A percentile compares a stretch with the other conserved stretches of the same genome.
phyloP scores from a whole-genome alignment of 2,888 invertebrate genomes.

The Trissoscelio sp. region DNA sequence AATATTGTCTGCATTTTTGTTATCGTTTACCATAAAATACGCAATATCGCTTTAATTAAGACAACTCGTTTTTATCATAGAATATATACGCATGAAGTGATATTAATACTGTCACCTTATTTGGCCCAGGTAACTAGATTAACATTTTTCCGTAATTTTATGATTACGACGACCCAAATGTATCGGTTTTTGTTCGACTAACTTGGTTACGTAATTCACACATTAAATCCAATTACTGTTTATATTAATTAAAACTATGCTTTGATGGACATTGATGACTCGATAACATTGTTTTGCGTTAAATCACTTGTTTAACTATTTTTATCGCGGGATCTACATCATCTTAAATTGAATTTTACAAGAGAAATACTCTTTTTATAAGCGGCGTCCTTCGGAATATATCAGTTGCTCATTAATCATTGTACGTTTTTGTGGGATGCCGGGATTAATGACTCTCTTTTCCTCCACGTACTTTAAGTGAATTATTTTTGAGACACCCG shows the following conservation, averaged over 20 bases:
- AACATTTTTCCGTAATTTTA: background rate
- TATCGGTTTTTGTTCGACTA: conserved; percentile 4
- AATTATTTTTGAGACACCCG: background rate
- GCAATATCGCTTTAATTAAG: conserved; percentile 28
- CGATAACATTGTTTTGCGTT: conserved; percentile 46
- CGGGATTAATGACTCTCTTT: conserved; percentile 22
- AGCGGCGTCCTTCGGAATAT: conserved; percentile 21
- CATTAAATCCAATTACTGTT: conserved; percentile 34
- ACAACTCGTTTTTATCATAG: conserved; percentile 21
- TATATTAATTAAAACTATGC: conserved; percentile 38
- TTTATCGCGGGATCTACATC: conserved; percentile 36
- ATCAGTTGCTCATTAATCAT: conserved; percentile 37
- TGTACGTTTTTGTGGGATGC: conserved; percentile 17
- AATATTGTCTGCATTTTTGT: conserved; percentile 42
- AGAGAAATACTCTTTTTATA: conserved; percentile 36
- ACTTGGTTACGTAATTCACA: conserved; percentile 17
- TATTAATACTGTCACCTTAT: conserved; percentile 19
- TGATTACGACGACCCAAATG: conserved; percentile 9
- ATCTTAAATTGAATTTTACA: conserved; percentile 25
- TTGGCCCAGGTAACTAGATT: conserved; percentile 4
- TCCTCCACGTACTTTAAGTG: background rate
- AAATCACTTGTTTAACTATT: conserved; percentile 33
- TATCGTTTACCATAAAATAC: conserved; percentile 28
- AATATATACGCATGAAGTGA: background rate
- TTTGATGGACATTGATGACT: conserved; percentile 14